phyloP scores from a whole-genome alignment of 2,797 vertebrate genomes.

The Alauda arvensis region DNA sequence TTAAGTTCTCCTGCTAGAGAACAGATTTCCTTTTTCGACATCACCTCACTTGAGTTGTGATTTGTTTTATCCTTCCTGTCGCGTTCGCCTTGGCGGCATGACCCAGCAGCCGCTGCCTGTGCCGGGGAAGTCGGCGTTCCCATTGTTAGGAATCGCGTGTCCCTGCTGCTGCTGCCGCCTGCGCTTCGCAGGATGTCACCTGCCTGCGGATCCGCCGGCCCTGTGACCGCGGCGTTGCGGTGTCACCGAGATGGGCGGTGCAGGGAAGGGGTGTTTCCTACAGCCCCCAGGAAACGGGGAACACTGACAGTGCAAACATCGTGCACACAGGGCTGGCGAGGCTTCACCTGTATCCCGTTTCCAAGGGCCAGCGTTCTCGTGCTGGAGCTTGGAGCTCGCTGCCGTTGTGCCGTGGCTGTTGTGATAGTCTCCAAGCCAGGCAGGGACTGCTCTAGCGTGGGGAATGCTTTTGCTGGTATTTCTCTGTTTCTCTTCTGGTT shows the following conservation, averaged over 20 bases:
- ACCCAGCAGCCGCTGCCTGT: not conserved
- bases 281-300: accelerated
- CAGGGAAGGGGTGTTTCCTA: not conserved
- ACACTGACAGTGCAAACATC: accelerated
- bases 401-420: not conserved
- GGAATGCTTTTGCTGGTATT: not conserved
- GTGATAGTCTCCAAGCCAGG: not conserved
- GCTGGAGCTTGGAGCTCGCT: not conserved
- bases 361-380: not conserved
- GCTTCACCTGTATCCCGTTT: not conserved
- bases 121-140: not conserved
- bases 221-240: not conserved
- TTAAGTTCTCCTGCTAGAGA: not conserved
- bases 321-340: accelerated
- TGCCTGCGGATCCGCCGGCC: not conserved
- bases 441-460: not conserved
- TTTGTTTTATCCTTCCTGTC: not conserved
- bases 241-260: not conserved
- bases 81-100: not conserved
- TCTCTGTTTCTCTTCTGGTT: not conserved
- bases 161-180: not conserved
- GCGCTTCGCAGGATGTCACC: not conserved
- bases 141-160: not conserved
- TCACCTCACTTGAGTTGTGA: not conserved
- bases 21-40: not conserved